phyloP scores from a whole-genome alignment of 1,140 invertebrate genomes.

The Cecropterus lyciades region DNA sequence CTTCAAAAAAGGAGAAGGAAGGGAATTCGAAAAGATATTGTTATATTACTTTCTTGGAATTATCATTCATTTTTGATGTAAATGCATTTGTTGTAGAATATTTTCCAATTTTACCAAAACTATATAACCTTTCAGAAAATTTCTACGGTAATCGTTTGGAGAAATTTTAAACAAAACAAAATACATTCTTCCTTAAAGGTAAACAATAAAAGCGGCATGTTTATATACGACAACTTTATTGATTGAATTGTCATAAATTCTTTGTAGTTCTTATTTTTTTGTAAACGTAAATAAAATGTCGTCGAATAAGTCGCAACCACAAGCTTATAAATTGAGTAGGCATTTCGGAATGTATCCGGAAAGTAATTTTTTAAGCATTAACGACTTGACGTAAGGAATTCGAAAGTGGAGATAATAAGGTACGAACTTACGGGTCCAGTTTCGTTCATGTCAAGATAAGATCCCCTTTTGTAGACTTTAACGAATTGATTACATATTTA shows the following conservation, averaged over 20 bases:
- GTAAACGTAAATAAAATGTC: not conserved
- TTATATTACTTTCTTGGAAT: no score
- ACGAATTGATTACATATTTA: conserved; percentile 10
- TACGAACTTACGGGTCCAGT: not conserved
- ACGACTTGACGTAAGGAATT: conserved; percentile 12
- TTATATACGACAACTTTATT: not conserved
- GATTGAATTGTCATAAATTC: conserved; percentile 2
- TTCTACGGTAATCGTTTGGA: no score
- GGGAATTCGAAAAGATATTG: no score
- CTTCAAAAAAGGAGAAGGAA: no score
- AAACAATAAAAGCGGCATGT: no score
- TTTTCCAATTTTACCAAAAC: no score
- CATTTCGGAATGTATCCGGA: conserved; percentile 23
- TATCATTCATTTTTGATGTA: no score
- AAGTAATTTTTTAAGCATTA: conserved; percentile 26
- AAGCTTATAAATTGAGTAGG: conserved; percentile 2
- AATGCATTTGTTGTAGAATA: no score
- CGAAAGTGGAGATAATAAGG: conserved; percentile 24
- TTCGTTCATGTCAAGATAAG: conserved; percentile 4
- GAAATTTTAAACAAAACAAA: no score
- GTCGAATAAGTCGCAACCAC: not conserved
- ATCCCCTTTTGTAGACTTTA: not conserved
- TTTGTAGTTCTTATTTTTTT: not conserved
- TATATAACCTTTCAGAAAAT: no score
- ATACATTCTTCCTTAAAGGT: no score